Base-by-base conservation (phyloP, 2,797 vertebrate genomes). In the Furcifer pardalis region DNA sequence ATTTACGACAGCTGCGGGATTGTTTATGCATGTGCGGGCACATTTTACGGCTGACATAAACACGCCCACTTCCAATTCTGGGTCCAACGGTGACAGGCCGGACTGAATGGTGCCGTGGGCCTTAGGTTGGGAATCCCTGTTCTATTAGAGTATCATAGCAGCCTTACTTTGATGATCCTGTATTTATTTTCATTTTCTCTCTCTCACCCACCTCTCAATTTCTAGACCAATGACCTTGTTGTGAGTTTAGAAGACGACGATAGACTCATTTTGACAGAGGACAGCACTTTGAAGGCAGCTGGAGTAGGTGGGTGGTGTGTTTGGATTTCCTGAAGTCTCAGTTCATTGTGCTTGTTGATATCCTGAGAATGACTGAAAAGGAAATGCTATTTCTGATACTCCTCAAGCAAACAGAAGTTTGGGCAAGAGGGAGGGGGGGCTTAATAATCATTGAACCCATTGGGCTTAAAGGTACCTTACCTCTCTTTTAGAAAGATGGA, bases 191-290 rank as follows among this genome's bases (percentile, higher is more conserved):
- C 35, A 80, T 60, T 89, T 78, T 59, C 88, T 86, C 73, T 84
- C 60, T 13, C 17, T 42, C 35, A 23, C 49, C 49, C 25, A 35
- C 56, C 17, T 19, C 23, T 35, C 23, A 32, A 79, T 90, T 89
- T 94, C 82, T 94, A 99, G 98, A 98, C 98, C 0, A 98, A 97
- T 86, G 98, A 99, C 86, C 94, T 99, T 63, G 97, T 99, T 85
- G 95, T 99, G 96, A 97, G 97, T 94, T 95, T 99, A 90, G 97
- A 98, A 49, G 97, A 98, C 1, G 98, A 98, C 4, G 96, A 98
- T 19, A 95, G 92, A 82, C 96, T 98, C 37, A 94, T 99, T 86
- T 95, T 99, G 80, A 94, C 92, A 23, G 94, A 96, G 62, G 96
- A 92, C 77, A 95, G 93, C 59, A 97, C 96, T 0, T 95, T 99